Conservation (phyloP, 1,140 invertebrate genomes). For the Drosophila bifasciata region DNA sequence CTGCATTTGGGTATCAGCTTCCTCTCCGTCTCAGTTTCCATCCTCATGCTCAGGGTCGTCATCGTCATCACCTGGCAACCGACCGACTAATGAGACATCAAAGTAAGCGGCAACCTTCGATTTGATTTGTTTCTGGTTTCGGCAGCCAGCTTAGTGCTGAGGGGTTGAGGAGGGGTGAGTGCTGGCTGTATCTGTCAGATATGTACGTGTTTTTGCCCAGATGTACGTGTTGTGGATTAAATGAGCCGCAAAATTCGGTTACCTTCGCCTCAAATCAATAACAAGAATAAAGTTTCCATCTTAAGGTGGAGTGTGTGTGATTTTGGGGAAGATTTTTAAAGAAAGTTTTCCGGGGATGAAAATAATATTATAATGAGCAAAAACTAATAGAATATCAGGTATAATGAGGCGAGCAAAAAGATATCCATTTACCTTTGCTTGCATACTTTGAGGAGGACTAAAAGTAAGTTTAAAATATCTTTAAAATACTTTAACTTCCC, state of each 20-base stretch:
- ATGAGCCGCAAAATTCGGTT: constrained; percentile 63
- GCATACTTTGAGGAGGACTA: constrained; percentile 6
- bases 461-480: not conserved
- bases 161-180: too few relatives aligned
- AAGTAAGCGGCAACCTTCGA: constrained; percentile 51
- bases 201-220: constrained; percentile 27
- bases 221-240: constrained; percentile 54
- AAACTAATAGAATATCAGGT: not conserved
- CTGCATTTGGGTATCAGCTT: not conserved
- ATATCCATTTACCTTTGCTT: not conserved
- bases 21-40: constrained; percentile 13
- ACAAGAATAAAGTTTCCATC: constrained; percentile 31
- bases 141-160: too few relatives aligned
- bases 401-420: too few relatives aligned
- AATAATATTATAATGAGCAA: not conserved
- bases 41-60: not conserved
- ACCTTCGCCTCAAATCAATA: constrained; percentile 61
- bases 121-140: constrained; percentile 74
- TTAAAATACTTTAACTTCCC: too few relatives aligned
- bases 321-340: constrained; percentile 3
- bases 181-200: constrained; percentile 11
- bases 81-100: constrained; percentile 75
- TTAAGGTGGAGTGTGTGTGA: constrained; percentile 27
- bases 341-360: not conserved
- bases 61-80: constrained; percentile 73